A percentile compares a stretch with the other conserved stretches of the same genome.
Evolutionary conservation across 2,888 invertebrate species (phyloP).

Genomic region (Synergus itoensis): DNA sequence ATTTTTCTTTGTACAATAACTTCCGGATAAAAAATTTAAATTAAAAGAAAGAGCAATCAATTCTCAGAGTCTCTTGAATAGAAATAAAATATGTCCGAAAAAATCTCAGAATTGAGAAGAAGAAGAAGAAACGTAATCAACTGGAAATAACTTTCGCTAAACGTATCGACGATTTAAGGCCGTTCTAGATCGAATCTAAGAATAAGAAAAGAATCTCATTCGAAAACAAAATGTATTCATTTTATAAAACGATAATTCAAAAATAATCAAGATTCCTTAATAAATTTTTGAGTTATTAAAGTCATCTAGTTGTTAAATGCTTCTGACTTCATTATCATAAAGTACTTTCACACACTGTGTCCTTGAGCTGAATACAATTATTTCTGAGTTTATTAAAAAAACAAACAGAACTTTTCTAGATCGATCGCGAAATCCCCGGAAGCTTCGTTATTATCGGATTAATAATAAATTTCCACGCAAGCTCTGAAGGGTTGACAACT

Average conservation of each 20-base stretch:
- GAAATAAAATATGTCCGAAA: background rate
- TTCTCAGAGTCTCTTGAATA: background rate
- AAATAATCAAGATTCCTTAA: background rate
- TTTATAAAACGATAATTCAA: background rate
- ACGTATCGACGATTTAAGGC: background rate
- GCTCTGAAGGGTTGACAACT: background rate
- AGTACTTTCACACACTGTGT: conserved; percentile 5
- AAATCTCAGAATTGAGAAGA: background rate
- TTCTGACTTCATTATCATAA: background rate
- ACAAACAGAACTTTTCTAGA: background rate
- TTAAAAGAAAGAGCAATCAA: background rate
- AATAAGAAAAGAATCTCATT: background rate
- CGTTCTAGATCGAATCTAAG: background rate
- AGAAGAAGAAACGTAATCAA: background rate
- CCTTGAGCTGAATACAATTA: conserved; percentile 32
- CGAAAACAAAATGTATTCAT: background rate
- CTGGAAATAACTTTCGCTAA: background rate
- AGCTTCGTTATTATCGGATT: background rate
- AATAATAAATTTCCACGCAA: conserved; percentile 16
- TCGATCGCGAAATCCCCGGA: background rate
- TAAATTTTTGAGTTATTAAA: background rate
- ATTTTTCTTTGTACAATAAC: background rate
- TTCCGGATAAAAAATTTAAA: background rate
- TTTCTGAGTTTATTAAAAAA: conserved; percentile 33
- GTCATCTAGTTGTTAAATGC: background rate